Conservation (phyloP, 2,113 vertebrate genomes). For the Dolichotis patagonum region DNA sequence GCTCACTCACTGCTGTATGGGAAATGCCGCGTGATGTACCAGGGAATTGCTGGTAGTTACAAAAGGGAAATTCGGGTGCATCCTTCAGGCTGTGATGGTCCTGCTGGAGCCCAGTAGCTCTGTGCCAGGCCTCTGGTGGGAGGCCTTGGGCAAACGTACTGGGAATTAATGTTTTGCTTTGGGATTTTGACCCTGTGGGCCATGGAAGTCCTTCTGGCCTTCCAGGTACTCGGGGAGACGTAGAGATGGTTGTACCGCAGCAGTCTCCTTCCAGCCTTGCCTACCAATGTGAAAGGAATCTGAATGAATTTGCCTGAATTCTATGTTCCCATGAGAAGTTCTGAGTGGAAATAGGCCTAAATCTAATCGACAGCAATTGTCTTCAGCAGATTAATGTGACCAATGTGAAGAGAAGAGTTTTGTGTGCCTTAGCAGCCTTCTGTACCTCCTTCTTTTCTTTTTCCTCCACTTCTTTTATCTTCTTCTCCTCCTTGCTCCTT, state of each 20-base stretch:
- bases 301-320: background rate
- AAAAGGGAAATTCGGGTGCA: background rate
- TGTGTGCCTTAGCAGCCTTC: background rate
- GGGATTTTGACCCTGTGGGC: background rate
- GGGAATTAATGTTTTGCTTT: background rate
- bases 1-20: background rate
- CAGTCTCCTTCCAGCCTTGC: background rate
- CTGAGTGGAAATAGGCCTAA: background rate
- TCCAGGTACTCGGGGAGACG: background rate
- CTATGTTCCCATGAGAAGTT: background rate
- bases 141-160: background rate
- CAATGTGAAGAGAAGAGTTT: background rate
- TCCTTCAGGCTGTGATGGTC: background rate
- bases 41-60: conserved; percentile 19
- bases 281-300: background rate
- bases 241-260: too few species aligned
- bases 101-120: background rate
- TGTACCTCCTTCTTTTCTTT: too few species aligned
- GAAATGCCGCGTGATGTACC: background rate
- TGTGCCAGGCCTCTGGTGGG: conserved; percentile 3
- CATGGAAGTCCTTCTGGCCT: background rate
- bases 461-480: background rate
- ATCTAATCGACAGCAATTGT: background rate
- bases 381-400: background rate
- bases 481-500: background rate